Conservation (phyloP, 2,888 invertebrate genomes). For the Scaptomyza flava region DNA sequence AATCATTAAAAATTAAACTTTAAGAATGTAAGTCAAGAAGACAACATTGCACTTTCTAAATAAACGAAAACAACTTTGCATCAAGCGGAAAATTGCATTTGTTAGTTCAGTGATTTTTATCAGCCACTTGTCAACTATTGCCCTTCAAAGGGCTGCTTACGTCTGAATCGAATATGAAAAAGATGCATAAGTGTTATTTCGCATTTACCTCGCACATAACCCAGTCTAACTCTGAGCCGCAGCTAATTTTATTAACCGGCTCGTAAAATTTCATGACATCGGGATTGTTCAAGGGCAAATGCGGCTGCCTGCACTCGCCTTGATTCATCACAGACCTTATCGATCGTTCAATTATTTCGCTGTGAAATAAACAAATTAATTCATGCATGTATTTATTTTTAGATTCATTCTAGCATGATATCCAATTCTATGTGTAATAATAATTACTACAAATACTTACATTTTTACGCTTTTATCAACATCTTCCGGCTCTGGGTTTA, state of each 20-base stretch:
- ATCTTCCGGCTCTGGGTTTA: conserved; percentile 46
- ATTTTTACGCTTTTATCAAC: conserved; percentile 64
- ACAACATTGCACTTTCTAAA: background rate
- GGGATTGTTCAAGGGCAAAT: conserved; percentile 88
- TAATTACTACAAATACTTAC: conserved; percentile 40
- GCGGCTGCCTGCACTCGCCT: conserved; percentile 88
- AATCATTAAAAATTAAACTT: background rate
- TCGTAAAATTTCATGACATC: conserved; percentile 90
- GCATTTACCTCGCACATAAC: conserved; percentile 88
- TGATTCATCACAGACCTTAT: conserved; percentile 84
- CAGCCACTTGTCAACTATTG: no score
- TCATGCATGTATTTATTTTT: background rate
- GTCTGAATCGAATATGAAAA: background rate
- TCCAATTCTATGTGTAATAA: background rate
- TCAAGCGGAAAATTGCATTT: background rate
- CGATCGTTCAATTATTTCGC: conserved; percentile 85
- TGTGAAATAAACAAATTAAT: conserved; percentile 52
- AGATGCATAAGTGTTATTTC: background rate
- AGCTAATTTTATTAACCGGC: conserved; percentile 87
- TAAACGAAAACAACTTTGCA: background rate
- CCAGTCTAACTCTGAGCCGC: conserved; percentile 88
- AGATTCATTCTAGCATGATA: background rate
- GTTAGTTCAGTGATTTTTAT: no score
- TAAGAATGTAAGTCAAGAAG: background rate
- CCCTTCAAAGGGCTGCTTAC: background rate